Conservation (phyloP, 2,888 invertebrate genomes). For the Thalpophila matura region DNA sequence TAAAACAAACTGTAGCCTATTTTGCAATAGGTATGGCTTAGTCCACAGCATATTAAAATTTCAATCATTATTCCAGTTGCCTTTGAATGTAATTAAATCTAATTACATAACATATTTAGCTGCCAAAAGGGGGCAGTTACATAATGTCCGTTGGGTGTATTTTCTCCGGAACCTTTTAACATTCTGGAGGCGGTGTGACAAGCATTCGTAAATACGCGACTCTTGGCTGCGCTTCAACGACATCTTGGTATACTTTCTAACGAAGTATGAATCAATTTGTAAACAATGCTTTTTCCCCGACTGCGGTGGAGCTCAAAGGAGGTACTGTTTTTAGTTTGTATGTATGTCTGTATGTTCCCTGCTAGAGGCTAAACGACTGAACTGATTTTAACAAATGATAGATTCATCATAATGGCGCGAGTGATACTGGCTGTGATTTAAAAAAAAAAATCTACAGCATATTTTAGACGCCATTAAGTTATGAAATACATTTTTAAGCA, state of each 20-base stretch:
- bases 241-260: conserved; percentile 57
- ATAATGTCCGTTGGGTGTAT: conserved; percentile 67
- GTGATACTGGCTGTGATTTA: too few species aligned
- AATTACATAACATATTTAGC: conserved; percentile 53
- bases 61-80: conserved; percentile 61
- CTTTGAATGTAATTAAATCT: conserved; percentile 52
- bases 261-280: not conserved
- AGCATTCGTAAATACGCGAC: conserved; percentile 49
- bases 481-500: too few species aligned
- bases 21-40: not conserved
- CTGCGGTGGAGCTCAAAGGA: too few species aligned
- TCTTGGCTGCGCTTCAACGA: conserved; percentile 33
- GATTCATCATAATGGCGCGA: too few species aligned
- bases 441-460: too few species aligned
- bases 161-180: conserved; percentile 85
- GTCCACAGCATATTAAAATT: conserved; percentile 26
- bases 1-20: not conserved
- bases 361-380: too few species aligned
- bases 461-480: too few species aligned
- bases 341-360: too few species aligned
- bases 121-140: conserved; percentile 60
- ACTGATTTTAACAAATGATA: too few species aligned
- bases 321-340: too few species aligned
- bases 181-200: conserved; percentile 72
- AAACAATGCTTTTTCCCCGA: conserved; percentile 3